phyloP scores from a whole-genome alignment of 2,113 vertebrate species.

The Raja brachyura region DNA sequence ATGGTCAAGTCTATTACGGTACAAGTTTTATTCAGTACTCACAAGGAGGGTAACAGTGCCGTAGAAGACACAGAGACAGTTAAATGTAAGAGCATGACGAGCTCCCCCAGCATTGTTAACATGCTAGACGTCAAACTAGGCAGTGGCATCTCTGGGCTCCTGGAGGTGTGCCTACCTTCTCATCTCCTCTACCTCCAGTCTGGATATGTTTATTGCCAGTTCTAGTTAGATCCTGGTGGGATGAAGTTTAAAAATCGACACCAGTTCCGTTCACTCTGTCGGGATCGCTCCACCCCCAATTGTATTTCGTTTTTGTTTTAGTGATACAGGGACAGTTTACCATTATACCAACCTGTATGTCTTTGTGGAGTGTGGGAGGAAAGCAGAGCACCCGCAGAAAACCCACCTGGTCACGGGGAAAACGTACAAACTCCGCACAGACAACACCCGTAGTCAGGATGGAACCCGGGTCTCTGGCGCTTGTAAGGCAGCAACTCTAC shows the following conservation, averaged over 20 bases:
- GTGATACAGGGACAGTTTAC: no score
- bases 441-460: no score
- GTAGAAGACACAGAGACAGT: background rate
- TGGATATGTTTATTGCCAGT: background rate
- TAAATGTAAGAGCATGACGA: background rate
- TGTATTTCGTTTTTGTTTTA: no score
- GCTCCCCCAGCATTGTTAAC: background rate
- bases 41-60: background rate
- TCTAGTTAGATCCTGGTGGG: background rate
- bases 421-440: no score
- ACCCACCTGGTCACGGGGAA: no score
- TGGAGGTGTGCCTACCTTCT: background rate
- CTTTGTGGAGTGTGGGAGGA: no score
- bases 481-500: no score
- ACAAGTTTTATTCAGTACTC: conserved; percentile 26
- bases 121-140: background rate
- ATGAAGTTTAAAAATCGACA: background rate
- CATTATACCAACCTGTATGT: no score
- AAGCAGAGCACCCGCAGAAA: no score
- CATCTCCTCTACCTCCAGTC: background rate
- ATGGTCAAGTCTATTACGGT: background rate
- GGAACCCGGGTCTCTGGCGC: no score
- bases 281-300: background rate
- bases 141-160: background rate
- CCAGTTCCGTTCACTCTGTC: background rate